Evolutionary conservation across 1,140 invertebrate species (phyloP).

Genomic region (Trinorchestia longiramus): DNA sequence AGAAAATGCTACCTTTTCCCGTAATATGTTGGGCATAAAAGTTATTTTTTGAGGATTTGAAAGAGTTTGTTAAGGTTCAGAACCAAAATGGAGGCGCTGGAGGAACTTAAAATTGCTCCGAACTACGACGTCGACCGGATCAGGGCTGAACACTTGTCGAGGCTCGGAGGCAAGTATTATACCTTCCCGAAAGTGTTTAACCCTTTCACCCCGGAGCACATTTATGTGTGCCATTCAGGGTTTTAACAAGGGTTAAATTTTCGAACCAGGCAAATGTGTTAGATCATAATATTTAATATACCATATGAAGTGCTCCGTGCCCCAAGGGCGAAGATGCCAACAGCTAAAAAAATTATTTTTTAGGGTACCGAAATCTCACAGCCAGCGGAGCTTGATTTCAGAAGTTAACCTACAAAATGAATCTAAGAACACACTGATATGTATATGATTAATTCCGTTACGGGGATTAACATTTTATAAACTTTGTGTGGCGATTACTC

Average conservation of each 20-base stretch:
- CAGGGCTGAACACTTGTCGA: neutral
- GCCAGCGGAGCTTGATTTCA: neutral
- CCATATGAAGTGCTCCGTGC: no score
- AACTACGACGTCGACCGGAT: neutral
- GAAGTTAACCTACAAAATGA: no score
- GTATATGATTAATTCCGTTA: neutral
- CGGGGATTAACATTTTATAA: neutral
- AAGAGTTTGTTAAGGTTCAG: neutral
- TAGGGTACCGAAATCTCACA: no score
- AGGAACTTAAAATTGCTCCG: constrained; percentile 4
- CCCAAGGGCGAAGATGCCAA: no score
- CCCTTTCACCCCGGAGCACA: no score
- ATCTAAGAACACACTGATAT: no score
- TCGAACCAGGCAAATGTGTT: neutral
- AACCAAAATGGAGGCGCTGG: neutral
- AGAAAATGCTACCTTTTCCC: no score
- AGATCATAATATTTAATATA: neutral
- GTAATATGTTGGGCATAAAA: no score
- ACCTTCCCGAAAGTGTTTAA: neutral
- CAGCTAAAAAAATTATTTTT: no score
- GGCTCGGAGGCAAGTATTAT: neutral
- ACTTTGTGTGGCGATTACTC: no score
- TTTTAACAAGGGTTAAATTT: neutral
- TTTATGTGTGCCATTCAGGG: no score
- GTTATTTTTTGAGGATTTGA: no score